phyloP scores from a whole-genome alignment of 1,140 invertebrate genomes.

The Asobara japonica region DNA sequence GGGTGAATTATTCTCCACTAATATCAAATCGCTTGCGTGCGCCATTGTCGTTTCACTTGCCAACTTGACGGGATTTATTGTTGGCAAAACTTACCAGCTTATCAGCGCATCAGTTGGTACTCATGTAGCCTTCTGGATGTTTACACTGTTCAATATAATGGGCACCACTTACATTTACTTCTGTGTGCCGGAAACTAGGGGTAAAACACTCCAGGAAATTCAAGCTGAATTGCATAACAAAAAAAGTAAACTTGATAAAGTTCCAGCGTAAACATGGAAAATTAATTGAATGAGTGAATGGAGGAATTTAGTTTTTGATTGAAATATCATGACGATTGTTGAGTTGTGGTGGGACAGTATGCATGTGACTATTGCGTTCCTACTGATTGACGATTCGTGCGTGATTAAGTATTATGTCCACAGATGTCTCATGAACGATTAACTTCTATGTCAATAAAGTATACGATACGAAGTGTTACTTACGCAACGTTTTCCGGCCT shows the following conservation, averaged over 20 bases:
- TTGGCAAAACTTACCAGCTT: conserved; percentile 76
- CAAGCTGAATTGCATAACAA: conserved; percentile 50
- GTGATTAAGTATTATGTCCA: background rate
- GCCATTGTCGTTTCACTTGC: conserved; percentile 74
- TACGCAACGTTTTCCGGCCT: no score
- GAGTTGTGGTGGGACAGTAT: background rate
- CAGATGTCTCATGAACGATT: background rate
- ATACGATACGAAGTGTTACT: background rate
- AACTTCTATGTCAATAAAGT: background rate
- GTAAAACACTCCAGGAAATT: conserved; percentile 76
- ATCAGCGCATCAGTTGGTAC: conserved; percentile 69
- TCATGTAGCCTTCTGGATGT: conserved; percentile 78
- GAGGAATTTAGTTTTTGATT: background rate
- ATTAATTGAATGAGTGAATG: background rate
- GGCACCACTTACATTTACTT: conserved; percentile 72
- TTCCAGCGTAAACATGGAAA: background rate
- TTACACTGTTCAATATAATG: conserved; percentile 72
- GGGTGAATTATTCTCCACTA: conserved; percentile 77
- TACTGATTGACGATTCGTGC: background rate
- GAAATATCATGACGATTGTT: background rate
- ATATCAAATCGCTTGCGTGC: conserved; percentile 74
- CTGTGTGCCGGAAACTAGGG: conserved; percentile 81
- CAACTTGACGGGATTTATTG: conserved; percentile 68
- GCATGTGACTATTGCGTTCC: background rate
- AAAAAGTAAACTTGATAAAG: background rate